Evolutionary conservation across 2,113 vertebrate species (phyloP), one percentile per base, ranked within the genome.

Genomic region (Colossoma macropomum): DNA sequence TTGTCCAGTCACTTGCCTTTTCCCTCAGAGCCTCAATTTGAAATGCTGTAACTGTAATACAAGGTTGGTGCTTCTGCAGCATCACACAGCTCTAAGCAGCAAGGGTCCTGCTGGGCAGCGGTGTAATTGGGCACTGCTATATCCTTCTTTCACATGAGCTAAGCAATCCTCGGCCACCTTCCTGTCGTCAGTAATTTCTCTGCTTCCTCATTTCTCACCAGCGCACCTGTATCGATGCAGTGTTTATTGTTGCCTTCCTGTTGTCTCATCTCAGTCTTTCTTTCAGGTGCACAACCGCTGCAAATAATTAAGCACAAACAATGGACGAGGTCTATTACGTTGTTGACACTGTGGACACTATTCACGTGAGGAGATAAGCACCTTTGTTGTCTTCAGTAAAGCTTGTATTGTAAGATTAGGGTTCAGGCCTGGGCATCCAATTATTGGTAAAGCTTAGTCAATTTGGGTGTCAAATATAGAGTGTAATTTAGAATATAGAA

Each of bases 101-200:
- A 25, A 62, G 25, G 45, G 56, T 62, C 56, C 25, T 50, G n/a
- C 69, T 32, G 69, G 60, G 69, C 69, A 19, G 38, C 59, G 21
- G 79, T 27, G 27, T 81, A 81, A 81, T 81, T 81, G 79, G 56
- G 59, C 66, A 72, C 27, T 21, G 27, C 56, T 15, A 4, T 23
- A 9, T 45, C 10, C 70, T 73, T 11, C 56, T 81, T 73, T 62
- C 69, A 73, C 48, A 34, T 45, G 54, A 50, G 56, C 69, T 50
- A 80, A 66, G 52, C 68, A 72, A 80, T 80, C 34, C 34, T 71
- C 79, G 70, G 79, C 69, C 68, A 59, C 30, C 28, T 34, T 32
- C 28, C 32, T 54, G 52, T 68, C 30, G 19, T 32, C 32, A 23
- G 32, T 38, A 70, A 41, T 41, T 38, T 23, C 65, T 19, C 65